These are phyloP conservation scores for Orgyia antiqua DNA, from an alignment of 2,888 invertebrate genomes.

Conservation along the genomic window DNA sequence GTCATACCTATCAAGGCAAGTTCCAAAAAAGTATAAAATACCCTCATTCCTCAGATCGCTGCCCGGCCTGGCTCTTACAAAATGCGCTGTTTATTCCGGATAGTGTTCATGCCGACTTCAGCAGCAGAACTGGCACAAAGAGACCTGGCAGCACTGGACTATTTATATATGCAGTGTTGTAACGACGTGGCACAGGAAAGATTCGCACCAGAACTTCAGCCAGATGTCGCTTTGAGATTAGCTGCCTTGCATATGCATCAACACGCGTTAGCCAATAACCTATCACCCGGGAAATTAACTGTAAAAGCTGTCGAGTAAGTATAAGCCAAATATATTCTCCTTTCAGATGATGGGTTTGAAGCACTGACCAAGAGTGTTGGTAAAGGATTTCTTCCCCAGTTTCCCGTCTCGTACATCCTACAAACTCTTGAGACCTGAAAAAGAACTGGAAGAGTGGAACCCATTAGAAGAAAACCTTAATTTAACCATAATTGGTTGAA, in stretches of 20 bases:
- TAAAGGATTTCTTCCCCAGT: no score
- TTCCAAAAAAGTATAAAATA: no score
- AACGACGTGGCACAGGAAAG: constrained; percentile 95
- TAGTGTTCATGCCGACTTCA: constrained; percentile 92
- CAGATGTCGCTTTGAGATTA: constrained; percentile 90
- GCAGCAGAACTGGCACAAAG: constrained; percentile 89
- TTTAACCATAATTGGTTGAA: no score
- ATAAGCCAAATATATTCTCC: no score
- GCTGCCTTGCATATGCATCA: constrained; percentile 95
- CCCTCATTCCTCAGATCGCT: constrained; percentile 82
- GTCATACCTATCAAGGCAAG: no score
- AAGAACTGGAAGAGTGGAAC: no score
- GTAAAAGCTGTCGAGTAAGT: constrained; percentile 93
- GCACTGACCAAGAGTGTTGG: not conserved
- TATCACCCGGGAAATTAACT: constrained; percentile 87
- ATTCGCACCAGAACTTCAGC: constrained; percentile 90
- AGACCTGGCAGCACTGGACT: constrained; percentile 92
- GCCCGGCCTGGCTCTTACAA: constrained; percentile 94
- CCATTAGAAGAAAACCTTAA: no score
- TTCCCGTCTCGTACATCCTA: no score
- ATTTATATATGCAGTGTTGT: constrained; percentile 93
- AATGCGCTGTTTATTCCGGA: constrained; percentile 91
- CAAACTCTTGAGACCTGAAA: no score
- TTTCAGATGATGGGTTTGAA: no score
- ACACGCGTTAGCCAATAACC: constrained; percentile 89